Conservation (phyloP, 1,140 invertebrate genomes). For the Aphaenogaster floridana region DNA sequence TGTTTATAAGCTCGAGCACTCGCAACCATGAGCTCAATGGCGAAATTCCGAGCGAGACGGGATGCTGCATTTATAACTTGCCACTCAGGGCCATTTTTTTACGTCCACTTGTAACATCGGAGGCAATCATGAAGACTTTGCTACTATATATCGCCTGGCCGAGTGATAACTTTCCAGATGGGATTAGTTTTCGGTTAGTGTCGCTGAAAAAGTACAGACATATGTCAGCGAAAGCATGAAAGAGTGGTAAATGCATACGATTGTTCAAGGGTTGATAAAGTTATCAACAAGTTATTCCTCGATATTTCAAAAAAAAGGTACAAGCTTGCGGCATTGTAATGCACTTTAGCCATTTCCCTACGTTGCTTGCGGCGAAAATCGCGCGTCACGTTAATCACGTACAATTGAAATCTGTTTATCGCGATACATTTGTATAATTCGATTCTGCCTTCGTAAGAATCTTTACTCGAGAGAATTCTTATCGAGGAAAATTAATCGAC, state of each 20-base stretch:
- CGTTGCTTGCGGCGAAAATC: conserved; percentile 17
- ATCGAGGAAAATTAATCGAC: conserved; percentile 16
- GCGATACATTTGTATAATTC: neutral
- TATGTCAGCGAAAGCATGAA: neutral
- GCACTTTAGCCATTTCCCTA: conserved; percentile 33
- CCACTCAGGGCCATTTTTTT: conserved; percentile 73
- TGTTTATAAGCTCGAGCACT: conserved; percentile 96
- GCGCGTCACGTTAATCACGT: neutral
- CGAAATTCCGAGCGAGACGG: conserved; percentile 29
- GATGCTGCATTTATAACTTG: conserved; percentile 62
- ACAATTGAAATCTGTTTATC: conserved; percentile 1
- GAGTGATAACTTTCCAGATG: conserved; percentile 18
- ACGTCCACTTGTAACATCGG: conserved; percentile 61
- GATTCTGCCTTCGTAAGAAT: conserved; percentile 23
- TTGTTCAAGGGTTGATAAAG: conserved; percentile 11
- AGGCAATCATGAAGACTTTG: conserved; percentile 42
- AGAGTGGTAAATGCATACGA: conserved; percentile 1
- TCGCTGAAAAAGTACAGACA: conserved; percentile 37
- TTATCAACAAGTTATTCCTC: neutral
- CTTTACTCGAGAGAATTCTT: neutral
- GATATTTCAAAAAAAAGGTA: conserved; percentile 21
- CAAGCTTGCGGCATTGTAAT: conserved; percentile 4
- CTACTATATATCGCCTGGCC: neutral
- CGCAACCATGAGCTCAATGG: conserved; percentile 86
- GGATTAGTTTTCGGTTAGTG: neutral